phyloP scores from a whole-genome alignment of 2,888 invertebrate genomes.

The Orthosia gothica region DNA sequence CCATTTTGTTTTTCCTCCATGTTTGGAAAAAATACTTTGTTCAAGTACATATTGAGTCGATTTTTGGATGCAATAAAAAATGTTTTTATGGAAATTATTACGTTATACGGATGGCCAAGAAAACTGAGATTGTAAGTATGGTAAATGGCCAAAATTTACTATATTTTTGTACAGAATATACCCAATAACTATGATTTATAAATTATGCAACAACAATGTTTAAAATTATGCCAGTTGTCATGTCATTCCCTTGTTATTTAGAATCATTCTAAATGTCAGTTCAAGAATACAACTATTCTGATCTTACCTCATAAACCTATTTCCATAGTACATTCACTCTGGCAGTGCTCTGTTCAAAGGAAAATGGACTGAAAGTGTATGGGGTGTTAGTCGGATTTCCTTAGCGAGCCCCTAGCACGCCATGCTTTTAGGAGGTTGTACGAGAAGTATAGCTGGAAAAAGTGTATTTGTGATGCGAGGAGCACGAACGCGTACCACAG shows the following conservation, averaged over 20 bases:
- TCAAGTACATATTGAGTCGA: not conserved
- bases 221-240: conserved; percentile 35
- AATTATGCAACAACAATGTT: conserved; percentile 15
- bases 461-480: conserved; percentile 97
- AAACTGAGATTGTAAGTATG: conserved; percentile 1
- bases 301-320: conserved; percentile 46
- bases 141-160: conserved; percentile 12
- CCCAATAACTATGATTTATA: conserved; percentile 3
- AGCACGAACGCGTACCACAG: conserved; percentile 98
- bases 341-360: conserved; percentile 65
- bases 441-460: conserved; percentile 96
- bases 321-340: conserved; percentile 60
- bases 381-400: conserved; percentile 93
- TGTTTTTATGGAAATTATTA: not conserved
- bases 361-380: conserved; percentile 49
- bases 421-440: conserved; percentile 96
- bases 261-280: conserved; percentile 40
- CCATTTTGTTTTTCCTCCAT: no score
- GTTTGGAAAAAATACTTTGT: conserved; percentile 36
- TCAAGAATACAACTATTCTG: conserved; percentile 43
- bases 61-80: not conserved
- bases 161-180: not conserved
- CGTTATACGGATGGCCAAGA: not conserved
- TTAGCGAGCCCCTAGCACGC: conserved; percentile 94
- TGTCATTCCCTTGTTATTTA: conserved; percentile 10